Conservation (phyloP, 2,888 invertebrate genomes). For the Amblyjoppa fuscipennis region DNA sequence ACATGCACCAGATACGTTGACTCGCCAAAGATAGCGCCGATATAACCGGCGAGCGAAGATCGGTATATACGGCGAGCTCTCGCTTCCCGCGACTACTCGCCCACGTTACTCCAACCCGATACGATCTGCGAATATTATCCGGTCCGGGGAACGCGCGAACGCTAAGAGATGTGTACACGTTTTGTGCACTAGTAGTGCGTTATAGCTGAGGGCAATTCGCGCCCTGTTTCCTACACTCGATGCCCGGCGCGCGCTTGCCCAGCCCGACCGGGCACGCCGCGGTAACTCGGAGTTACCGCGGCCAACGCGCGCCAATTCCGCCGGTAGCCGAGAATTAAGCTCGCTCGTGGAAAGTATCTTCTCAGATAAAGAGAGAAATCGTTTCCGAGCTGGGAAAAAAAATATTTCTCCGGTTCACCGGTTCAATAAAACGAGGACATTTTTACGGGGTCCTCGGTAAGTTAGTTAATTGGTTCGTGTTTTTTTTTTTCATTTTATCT, state of each 20-base stretch:
- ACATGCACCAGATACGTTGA: constrained; percentile 40
- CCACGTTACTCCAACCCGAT: constrained; percentile 76
- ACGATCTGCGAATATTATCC: constrained; percentile 78
- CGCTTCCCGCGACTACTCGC: constrained; percentile 59
- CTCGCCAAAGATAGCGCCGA: constrained; percentile 39
- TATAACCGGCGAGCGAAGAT: constrained; percentile 38
- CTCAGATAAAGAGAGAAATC: constrained; percentile 43
- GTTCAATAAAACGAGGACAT: no score
- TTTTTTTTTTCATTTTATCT: neutral
- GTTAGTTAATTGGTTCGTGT: no score
- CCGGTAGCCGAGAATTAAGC: constrained; percentile 55
- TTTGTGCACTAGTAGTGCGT: constrained; percentile 18
- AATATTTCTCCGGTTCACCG: neutral
- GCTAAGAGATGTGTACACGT: constrained; percentile 52
- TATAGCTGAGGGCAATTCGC: constrained; percentile 65
- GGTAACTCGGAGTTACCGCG: constrained; percentile 60
- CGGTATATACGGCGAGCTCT: constrained; percentile 45
- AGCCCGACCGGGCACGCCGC: constrained; percentile 38
- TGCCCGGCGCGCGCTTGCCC: constrained; percentile 14
- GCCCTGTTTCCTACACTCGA: constrained; percentile 61
- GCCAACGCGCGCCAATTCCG: constrained; percentile 49
- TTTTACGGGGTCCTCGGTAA: no score
- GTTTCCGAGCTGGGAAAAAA: neutral
- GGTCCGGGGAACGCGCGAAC: constrained; percentile 67
- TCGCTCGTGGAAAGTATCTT: constrained; percentile 10